phyloP scores from a whole-genome alignment of 2,113 vertebrate genomes.

The Apodemus sylvaticus region DNA sequence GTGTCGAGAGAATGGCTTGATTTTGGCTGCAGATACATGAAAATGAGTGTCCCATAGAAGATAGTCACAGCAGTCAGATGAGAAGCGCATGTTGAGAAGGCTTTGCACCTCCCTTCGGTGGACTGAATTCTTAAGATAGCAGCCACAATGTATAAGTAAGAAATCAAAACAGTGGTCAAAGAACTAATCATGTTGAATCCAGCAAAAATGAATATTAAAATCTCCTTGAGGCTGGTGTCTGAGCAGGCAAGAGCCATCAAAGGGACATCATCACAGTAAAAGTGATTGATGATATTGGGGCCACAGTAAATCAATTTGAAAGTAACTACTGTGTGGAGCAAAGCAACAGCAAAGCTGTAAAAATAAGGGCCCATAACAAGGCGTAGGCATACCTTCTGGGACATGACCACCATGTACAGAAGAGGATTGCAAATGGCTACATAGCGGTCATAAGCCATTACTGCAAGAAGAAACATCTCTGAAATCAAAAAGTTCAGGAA shows the following conservation, averaged over 20 bases:
- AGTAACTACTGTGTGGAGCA: conserved; percentile 54
- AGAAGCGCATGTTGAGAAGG: conserved; percentile 28
- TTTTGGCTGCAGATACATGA: conserved; percentile 56
- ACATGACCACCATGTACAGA: conserved; percentile 53
- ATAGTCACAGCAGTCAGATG: conserved; percentile 43
- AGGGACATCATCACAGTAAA: conserved; percentile 70
- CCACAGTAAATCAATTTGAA: conserved; percentile 58
- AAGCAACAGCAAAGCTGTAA: conserved; percentile 56
- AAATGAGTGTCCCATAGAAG: conserved; percentile 62
- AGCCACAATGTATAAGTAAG: conserved; percentile 31
- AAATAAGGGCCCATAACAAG: conserved; percentile 54
- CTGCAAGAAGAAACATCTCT: conserved; percentile 59
- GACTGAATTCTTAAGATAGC: conserved; percentile 58
- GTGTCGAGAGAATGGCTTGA: conserved; percentile 51
- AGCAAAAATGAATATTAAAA: conserved; percentile 66
- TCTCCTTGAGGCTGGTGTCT: conserved; percentile 62
- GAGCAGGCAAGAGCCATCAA: conserved; percentile 65
- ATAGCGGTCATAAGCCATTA: conserved; percentile 56
- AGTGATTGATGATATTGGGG: conserved; percentile 48
- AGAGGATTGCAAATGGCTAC: conserved; percentile 55
- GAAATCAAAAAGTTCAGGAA: conserved; percentile 59
- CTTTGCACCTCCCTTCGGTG: conserved; percentile 26
- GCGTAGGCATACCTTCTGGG: conserved; percentile 14
- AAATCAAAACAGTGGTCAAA: conserved; percentile 36
- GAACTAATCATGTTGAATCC: conserved; percentile 62